A percentile compares a stretch with the other conserved stretches of the same genome.
phyloP scores from a whole-genome alignment of 2,113 vertebrate species.

The Cochlearius cochlearius region DNA sequence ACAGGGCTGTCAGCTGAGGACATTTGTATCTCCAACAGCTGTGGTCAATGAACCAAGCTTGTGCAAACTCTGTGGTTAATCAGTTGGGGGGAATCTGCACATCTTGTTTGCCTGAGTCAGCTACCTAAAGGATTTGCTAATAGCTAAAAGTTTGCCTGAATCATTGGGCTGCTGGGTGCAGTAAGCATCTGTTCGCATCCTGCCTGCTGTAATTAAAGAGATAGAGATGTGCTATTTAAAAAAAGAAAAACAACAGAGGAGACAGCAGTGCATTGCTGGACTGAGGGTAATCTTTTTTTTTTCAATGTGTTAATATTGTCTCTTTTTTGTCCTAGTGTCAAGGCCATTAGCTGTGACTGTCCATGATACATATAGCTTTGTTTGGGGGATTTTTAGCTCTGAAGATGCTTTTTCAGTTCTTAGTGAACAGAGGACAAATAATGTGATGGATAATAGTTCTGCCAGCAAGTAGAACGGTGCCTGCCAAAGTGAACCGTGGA shows the following conservation, averaged over 20 bases:
- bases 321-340: neutral
- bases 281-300: neutral
- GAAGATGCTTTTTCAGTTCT: neutral
- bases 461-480: neutral
- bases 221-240: neutral
- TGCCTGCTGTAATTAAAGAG: conserved; percentile 27
- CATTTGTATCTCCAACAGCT: neutral
- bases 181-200: conserved; percentile 23
- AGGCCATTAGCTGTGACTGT: neutral
- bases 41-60: conserved; percentile 34
- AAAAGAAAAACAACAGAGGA: neutral
- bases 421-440: neutral
- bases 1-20: neutral
- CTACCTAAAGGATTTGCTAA: conserved; percentile 9
- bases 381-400: neutral
- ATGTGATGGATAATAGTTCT: neutral
- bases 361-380: neutral
- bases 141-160: conserved; percentile 1
- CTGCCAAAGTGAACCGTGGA: rapidly evolving
- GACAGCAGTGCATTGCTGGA: neutral
- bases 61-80: neutral
- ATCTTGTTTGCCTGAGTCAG: conserved; percentile 43
- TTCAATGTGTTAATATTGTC: neutral
- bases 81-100: neutral
- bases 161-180: neutral